Evolutionary conservation across 2,113 vertebrate genomes (phyloP), one percentile per base, ranked within the genome.

Genomic region (Mungos mungo): DNA sequence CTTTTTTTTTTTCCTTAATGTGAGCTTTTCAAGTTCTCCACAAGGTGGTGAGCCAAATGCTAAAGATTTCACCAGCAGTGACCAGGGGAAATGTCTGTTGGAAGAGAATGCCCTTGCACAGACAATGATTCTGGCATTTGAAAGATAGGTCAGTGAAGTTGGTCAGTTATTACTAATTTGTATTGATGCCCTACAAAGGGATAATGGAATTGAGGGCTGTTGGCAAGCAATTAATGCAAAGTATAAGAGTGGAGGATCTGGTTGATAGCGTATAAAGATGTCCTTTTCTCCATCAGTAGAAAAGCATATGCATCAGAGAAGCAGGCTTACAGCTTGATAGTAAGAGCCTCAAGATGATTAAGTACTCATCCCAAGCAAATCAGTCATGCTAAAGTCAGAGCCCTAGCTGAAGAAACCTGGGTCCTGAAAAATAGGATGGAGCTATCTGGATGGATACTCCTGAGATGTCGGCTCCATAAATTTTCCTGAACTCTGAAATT

Each of bases 161-260:
- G 77, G 35, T 77, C 92, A 19, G 38, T 93, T 93, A 90, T 81
- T 90, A 84, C 1, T 31, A 93, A 91, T 95, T 95, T 95, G 60
- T 95, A 93, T 68, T 45, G 25, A 96, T 80, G n/a, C 14, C 52
- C 27, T 83, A 87, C 47, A 91, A 88, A 79, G 29, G 41, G 41
- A 82, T 72, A 88, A 94, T 89, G 83, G 89, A n/a, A 88, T 33
- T 60, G 45, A 80, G 9, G 13, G 81, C 25, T 74, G 35, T 84
- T 95, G 93, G 79, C 71, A 83, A 88, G 69, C 77, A 88, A 85
- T 93, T 94, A 80, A 68, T 76, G 66, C 71, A 50, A 90, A 92
- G 47, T 87, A 33, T 45, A 84, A 93, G 69, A 95, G 29, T 52
- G 13, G 47, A 88, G 84, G 14, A 80, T 60, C 52, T 92, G 57